Evolutionary conservation across 2,113 vertebrate genomes (phyloP), one percentile per base, ranked within the genome.

Genomic region (Psammodynastes pulverulentus): DNA sequence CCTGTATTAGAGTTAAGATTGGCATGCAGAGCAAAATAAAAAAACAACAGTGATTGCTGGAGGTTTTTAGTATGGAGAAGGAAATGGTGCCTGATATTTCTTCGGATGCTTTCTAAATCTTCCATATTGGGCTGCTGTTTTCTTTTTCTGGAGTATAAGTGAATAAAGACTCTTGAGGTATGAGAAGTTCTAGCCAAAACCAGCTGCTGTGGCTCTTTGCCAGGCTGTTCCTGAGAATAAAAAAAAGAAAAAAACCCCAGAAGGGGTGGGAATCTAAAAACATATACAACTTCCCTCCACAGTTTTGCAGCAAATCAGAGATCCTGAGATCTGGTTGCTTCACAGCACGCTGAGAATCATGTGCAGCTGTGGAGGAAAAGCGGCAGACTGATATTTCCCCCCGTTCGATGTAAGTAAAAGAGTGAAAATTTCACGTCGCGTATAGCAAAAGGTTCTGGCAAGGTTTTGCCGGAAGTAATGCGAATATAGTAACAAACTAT

Each of bases 161-260:
- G 51, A 84, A 84, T 48, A 87, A 87, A 12, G 54, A 19, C n/a
- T 86, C 90, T 87, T 62, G 84, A 54, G 85, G 46, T 48, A 67
- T 43, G 45, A 34, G 46, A 21, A 21, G 43, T 91, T 87, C 29
- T 87, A 49, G n/a, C 89, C 49, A 90, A 53, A 84, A 53, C 89
- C 89, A 90, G 67, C 89, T 90, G 89, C 34, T 39, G 23, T 84
- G 85, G 84, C 90, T 87, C 8, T 58, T 86, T 43, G 90, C 84
- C 85, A 62, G 9, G 29, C 45, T 62, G 2, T 6, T 34, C 54
- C 49, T 91, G 90, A 62, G 46, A 91, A 62, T 86, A 58, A 17
- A 5, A 4, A 62, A 89, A 26, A 9, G 6, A 21, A 9, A 19
- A 48, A 5, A 9, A 67, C 72, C 4, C 17, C 3, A 48, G 56